Evolutionary conservation across 2,113 vertebrate genomes (phyloP), one percentile per base, ranked within the genome.

Genomic region (Chaenogobius annularis): DNA sequence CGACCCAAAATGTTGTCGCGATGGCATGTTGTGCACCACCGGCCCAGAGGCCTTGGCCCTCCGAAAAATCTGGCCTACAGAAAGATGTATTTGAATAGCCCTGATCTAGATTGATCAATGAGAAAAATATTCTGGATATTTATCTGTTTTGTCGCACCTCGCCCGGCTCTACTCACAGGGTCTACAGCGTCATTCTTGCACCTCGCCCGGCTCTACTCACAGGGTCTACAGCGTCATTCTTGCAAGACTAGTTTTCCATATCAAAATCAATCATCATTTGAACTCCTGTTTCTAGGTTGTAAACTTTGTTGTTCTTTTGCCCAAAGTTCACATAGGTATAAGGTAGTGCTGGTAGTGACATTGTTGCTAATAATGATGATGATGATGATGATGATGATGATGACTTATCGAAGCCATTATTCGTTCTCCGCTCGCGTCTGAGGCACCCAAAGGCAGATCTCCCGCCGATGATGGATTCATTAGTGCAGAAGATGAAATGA

Each of bases 401-500:
- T 86, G 83, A 85, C 80, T 84, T 83, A 87, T 85, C 81, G 74
- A 20, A 84, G 79, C 72, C 79, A 87, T 88, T 86, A 83, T 75
- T 88, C 79, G 68, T 74, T 72, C 75, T 85, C 71, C 73, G 77
- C 85, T 75, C 78, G 68, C 70, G 73, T 66, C 78, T 50, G 75
- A 64, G 81, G 71, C 80, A 80, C 80, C 70, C 61, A 70, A 73
- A 86, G 83, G 80, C 85, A 78, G 69, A 81, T 76, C 59, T 68
- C 77, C 83, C 55, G 13, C 55, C 75, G 74, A 74, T 88, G 87
- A 91, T 85, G 83, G 81, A 92, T 92, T 88, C 83, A 85, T 91
- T 88, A 90, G 82, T 64, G 77, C 74, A 54, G 80, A 76, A 85
- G 87, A 92, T 92, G 85, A 87, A 89, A 90, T 87, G 78, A 89